These are phyloP conservation scores for Sinotaia quadrata DNA, from an alignment of 2,888 invertebrate genomes.

Conservation along the genomic window DNA sequence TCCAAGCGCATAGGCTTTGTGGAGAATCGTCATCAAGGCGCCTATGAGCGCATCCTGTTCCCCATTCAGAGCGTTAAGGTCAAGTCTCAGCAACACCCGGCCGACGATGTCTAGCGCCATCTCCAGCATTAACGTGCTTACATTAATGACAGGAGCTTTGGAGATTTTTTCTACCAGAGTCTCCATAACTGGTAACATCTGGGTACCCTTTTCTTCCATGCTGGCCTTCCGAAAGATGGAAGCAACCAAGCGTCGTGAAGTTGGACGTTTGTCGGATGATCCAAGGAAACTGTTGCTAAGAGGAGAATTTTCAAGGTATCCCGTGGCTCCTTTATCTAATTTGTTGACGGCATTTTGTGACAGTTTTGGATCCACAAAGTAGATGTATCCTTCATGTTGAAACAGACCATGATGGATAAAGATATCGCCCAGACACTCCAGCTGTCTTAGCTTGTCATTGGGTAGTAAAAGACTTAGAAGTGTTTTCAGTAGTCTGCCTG, in stretches of 20 bases:
- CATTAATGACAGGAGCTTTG: conserved; percentile 38
- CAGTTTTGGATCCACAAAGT: conserved; percentile 46
- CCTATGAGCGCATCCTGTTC: conserved; percentile 42
- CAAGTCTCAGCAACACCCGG: conserved; percentile 48
- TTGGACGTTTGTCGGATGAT: conserved; percentile 49
- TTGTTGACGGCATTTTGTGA: conserved; percentile 49
- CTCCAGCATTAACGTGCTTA: conserved; percentile 45
- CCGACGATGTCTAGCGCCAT: conserved; percentile 53
- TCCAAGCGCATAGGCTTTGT: conserved; percentile 47
- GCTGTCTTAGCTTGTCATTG: conserved; percentile 41
- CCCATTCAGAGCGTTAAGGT: conserved; percentile 48
- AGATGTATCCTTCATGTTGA: conserved; percentile 45
- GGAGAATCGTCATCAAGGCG: conserved; percentile 48
- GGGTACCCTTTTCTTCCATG: conserved; percentile 41
- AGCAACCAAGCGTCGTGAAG: conserved; percentile 48
- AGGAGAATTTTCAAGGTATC: conserved; percentile 49
- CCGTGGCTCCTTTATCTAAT: conserved; percentile 51
- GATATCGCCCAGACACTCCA: conserved; percentile 49
- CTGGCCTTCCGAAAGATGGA: conserved; percentile 48
- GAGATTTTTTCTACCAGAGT: conserved; percentile 44
- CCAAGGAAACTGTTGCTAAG: conserved; percentile 51
- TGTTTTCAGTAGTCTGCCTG: neutral
- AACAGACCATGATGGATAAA: conserved; percentile 45
- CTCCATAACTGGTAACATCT: conserved; percentile 46
- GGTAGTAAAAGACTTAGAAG: conserved; percentile 35